Evolutionary conservation across 2,797 vertebrate genomes (phyloP).

Genomic region (Apogon hyalosoma): DNA sequence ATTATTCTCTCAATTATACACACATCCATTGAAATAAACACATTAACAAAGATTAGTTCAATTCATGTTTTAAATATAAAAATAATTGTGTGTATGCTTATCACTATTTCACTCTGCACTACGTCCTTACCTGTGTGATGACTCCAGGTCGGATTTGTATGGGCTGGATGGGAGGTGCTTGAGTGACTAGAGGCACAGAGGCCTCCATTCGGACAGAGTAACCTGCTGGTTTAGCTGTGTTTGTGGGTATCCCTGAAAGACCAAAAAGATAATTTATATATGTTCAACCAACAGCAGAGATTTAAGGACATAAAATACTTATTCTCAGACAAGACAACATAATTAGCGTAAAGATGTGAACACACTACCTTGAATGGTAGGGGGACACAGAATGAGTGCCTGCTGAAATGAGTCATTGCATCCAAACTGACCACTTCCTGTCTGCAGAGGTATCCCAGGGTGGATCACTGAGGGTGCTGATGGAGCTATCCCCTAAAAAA

Average conservation of each 20-base stretch:
- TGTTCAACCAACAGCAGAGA: not conserved
- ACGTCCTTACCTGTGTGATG: slow-evolving; percentile 90
- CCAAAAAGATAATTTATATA: slow-evolving; percentile 10
- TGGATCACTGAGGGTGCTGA: slow-evolving; percentile 93
- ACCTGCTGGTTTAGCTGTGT: slow-evolving; percentile 89
- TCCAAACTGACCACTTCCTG: slow-evolving; percentile 93
- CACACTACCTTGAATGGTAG: slow-evolving; percentile 91
- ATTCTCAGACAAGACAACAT: not conserved
- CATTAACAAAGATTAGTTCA: not conserved
- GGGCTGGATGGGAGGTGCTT: slow-evolving; percentile 93
- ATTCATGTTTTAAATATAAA: not conserved
- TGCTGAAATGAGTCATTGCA: slow-evolving; percentile 96
- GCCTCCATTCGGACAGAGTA: slow-evolving; percentile 95
- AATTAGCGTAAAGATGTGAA: slow-evolving; percentile 4
- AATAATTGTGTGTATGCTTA: not conserved
- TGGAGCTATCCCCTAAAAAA: slow-evolving; percentile 89
- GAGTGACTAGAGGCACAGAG: slow-evolving; percentile 92
- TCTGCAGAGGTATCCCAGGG: slow-evolving; percentile 93
- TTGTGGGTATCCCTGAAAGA: slow-evolving; percentile 89
- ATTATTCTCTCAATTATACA: not conserved
- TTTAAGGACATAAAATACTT: not conserved
- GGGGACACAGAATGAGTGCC: slow-evolving; percentile 95
- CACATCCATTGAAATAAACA: not conserved
- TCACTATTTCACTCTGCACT: not conserved
- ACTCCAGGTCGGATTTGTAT: slow-evolving; percentile 95